A percentile compares a stretch with the other conserved stretches of the same genome.
Evolutionary conservation across 2,113 vertebrate genomes (phyloP).

Genomic region (Mormyrus lacerda): DNA sequence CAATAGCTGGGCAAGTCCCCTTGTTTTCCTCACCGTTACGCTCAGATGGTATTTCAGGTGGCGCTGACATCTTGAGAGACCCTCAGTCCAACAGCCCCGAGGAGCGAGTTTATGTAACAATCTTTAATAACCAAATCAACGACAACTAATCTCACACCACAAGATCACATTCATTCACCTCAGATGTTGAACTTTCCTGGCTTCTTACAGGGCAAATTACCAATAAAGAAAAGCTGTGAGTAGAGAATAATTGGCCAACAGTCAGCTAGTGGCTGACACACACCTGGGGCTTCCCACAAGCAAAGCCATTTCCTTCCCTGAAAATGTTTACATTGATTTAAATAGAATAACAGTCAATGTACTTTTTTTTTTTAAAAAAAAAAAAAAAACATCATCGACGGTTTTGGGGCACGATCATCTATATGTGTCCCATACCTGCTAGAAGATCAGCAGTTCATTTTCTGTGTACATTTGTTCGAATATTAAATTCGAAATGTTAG

Average conservation of each 20-base stretch:
- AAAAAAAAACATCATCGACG: no score
- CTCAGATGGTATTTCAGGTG: background rate
- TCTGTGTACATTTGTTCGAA: background rate
- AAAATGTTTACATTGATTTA: background rate
- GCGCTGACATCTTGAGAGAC: background rate
- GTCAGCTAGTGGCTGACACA: background rate
- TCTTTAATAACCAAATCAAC: background rate
- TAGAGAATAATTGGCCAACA: background rate
- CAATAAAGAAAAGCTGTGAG: background rate
- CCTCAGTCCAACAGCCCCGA: background rate
- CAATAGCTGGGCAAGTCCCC: background rate
- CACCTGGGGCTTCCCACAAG: background rate
- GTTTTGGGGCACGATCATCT: background rate
- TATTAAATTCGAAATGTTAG: background rate
- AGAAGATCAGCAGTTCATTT: background rate
- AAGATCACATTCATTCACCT: background rate
- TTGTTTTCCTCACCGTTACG: background rate
- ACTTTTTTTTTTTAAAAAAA: background rate
- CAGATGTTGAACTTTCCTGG: background rate
- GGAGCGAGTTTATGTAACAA: background rate
- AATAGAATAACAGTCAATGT: background rate
- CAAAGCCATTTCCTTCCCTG: background rate
- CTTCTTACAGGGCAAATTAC: background rate
- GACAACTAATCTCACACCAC: background rate
- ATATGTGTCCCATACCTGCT: background rate